phyloP scores from a whole-genome alignment of 64 coral and sea anemone species.

The Platygyra sinensis region DNA sequence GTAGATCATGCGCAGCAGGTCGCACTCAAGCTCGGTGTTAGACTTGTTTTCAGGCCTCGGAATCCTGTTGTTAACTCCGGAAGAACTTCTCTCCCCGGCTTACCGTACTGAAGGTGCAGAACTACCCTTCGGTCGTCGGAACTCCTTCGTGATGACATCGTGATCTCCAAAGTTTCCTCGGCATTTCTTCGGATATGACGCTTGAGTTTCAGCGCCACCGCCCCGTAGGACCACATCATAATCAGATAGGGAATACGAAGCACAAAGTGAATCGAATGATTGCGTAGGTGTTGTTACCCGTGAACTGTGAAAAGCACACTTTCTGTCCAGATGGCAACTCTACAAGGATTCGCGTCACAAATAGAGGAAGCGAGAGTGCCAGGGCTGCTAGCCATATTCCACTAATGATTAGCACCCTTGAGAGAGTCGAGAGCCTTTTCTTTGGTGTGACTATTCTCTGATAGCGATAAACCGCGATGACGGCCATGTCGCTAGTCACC shows the following conservation, averaged over 20 bases:
- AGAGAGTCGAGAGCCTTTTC: slow-evolving; percentile 2
- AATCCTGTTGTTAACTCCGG: not conserved
- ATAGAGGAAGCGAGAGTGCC: slow-evolving; percentile 8
- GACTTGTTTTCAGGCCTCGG: not conserved
- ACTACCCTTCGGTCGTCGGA: not conserved
- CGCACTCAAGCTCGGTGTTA: slow-evolving; percentile 52
- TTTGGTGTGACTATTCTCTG: slow-evolving; percentile 6
- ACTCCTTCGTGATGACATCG: not conserved
- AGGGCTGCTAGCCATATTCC: slow-evolving; percentile 48
- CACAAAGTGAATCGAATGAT: slow-evolving; percentile 48
- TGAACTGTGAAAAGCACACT: slow-evolving; percentile 29
- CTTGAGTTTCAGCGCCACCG: slow-evolving; percentile 62
- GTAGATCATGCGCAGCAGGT: slow-evolving; percentile 91
- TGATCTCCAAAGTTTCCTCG: not conserved
- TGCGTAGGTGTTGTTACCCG: slow-evolving; percentile 17
- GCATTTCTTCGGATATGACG: slow-evolving; percentile 56
- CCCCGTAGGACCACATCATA: slow-evolving; percentile 49
- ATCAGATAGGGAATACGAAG: slow-evolving; percentile 65
- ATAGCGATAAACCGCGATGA: slow-evolving; percentile 78
- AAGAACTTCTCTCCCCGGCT: not conserved
- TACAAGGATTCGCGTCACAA: slow-evolving; percentile 1
- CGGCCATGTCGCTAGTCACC: slow-evolving; percentile 59
- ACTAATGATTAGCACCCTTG: slow-evolving; percentile 11
- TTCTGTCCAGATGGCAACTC: not conserved
- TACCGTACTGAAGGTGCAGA: not conserved